phyloP scores from a whole-genome alignment of 2,113 vertebrate species.

The Sebastes schlegelii region DNA sequence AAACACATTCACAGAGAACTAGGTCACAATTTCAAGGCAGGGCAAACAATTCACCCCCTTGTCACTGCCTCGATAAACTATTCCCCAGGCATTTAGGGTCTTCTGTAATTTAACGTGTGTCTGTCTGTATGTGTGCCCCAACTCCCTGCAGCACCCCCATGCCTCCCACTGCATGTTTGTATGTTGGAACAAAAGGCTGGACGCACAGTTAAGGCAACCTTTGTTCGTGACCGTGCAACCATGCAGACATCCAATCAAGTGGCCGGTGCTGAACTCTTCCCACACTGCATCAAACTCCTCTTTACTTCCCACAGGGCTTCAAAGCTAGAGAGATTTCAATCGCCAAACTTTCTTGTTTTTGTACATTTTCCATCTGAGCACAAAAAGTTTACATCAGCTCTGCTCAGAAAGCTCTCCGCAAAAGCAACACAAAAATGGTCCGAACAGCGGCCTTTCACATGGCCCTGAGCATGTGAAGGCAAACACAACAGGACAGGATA shows the following conservation, averaged over 20 bases:
- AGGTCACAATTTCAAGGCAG: conserved; percentile 69
- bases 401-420: conserved; percentile 2
- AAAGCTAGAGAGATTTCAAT: conserved; percentile 27
- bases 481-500: conserved; percentile 59
- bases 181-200: conserved; percentile 78
- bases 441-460: conserved; percentile 40
- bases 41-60: conserved; percentile 66
- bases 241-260: conserved; percentile 79
- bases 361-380: background rate
- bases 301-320: conserved; percentile 64
- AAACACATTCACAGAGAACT: conserved; percentile 63
- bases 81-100: conserved; percentile 58
- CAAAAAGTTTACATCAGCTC: background rate
- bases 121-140: conserved; percentile 58
- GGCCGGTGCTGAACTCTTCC: conserved; percentile 61
- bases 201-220: conserved; percentile 81
- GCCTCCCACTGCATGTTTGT: conserved; percentile 69
- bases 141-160: conserved; percentile 13
- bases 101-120: conserved; percentile 68
- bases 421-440: conserved; percentile 14
- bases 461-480: conserved; percentile 48
- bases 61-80: conserved; percentile 58
- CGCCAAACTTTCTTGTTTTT: background rate
- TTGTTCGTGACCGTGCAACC: conserved; percentile 85
- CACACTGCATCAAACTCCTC: conserved; percentile 62